phyloP scores from a whole-genome alignment of 2,888 invertebrate genomes.

The Tethea ocularis region DNA sequence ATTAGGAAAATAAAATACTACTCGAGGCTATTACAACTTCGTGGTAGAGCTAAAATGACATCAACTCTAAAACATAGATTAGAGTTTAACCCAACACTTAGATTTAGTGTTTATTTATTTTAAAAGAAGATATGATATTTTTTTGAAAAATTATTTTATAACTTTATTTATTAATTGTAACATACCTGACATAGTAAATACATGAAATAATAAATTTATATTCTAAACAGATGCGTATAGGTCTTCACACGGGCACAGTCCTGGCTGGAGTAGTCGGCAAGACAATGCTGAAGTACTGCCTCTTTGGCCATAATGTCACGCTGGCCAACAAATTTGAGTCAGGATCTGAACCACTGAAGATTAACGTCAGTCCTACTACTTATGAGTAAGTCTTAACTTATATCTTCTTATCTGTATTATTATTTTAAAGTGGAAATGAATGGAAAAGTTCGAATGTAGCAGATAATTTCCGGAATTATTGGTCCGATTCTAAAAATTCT shows the following conservation, averaged over 20 bases:
- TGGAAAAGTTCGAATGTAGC: too few species aligned
- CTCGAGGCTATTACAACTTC: too few species aligned
- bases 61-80: too few species aligned
- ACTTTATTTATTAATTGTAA: neutral
- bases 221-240: conserved; percentile 93
- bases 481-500: too few species aligned
- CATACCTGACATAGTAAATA: neutral
- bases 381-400: conserved; percentile 87
- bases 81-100: too few species aligned
- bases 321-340: conserved; percentile 98
- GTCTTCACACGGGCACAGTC: conserved; percentile 96
- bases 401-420: neutral
- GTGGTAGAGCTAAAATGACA: too few species aligned
- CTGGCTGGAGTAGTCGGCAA: conserved; percentile 97
- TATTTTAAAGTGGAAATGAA: too few species aligned
- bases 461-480: too few species aligned
- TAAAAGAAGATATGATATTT: too few species aligned
- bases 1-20: too few species aligned
- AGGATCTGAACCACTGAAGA: conserved; percentile 93
- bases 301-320: conserved; percentile 97
- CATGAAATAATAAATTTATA: neutral
- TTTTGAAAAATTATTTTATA: conserved; percentile 17
- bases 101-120: too few species aligned
- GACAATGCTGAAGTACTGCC: conserved; percentile 96
- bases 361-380: conserved; percentile 97